These are phyloP conservation scores for Brachionus asplanchnoidis DNA, from an alignment of 1,140 invertebrate genomes.

Conservation along the genomic window DNA sequence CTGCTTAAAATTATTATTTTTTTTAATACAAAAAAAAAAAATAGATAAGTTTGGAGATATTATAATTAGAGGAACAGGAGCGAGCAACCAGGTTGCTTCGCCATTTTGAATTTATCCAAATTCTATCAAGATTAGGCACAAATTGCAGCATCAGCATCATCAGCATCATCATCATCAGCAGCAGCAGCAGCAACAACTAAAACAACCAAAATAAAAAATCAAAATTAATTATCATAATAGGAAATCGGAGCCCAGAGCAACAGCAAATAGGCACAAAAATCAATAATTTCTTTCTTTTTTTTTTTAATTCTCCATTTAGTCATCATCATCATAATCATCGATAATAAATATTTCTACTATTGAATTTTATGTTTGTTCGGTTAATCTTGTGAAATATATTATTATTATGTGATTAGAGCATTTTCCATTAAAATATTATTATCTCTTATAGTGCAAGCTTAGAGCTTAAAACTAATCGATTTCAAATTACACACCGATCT, in stretches of 20 bases:
- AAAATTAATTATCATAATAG: slow-evolving; percentile 5
- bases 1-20: not conserved
- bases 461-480: not conserved
- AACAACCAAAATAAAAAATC: not conserved
- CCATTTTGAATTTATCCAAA: slow-evolving; percentile 3
- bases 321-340: not conserved
- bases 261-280: not conserved
- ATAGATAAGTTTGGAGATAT: not conserved
- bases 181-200: not conserved
- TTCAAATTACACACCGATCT: not conserved
- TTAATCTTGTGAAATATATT: not conserved
- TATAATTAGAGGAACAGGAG: not conserved
- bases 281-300: not conserved
- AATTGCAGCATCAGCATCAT: not conserved
- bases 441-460: not conserved
- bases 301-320: not conserved
- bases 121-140: not conserved
- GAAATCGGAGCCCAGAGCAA: not conserved
- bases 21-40: not conserved
- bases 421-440: not conserved
- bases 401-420: not conserved
- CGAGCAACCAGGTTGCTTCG: not conserved
- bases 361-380: not conserved
- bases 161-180: not conserved
- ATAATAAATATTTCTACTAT: slow-evolving; percentile 3